A percentile compares a stretch with the other conserved stretches of the same genome.
Conservation (phyloP, 2,888 invertebrate species). For the Volucella bombylans region DNA sequence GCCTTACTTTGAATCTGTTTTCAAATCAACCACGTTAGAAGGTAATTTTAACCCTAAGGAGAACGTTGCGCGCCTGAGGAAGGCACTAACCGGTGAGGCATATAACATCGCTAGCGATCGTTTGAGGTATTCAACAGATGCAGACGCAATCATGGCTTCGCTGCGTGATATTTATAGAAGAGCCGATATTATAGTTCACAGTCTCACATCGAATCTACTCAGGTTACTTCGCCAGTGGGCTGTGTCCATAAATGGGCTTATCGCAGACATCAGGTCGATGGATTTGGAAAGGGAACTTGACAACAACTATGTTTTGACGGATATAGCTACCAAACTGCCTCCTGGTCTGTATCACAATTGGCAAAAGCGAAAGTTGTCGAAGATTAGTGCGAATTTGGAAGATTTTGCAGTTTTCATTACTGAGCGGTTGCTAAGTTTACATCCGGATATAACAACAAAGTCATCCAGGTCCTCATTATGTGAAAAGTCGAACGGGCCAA, state of each 20-base stretch:
- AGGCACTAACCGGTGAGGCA: slow-evolving; percentile 6
- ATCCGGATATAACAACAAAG: no score
- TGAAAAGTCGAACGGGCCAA: slow-evolving; percentile 4
- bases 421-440: no score
- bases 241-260: not conserved
- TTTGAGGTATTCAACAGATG: not conserved
- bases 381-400: no score
- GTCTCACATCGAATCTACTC: slow-evolving; percentile 3
- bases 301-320: not conserved
- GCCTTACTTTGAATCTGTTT: slow-evolving; percentile 30
- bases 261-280: not conserved
- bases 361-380: no score
- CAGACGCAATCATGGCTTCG: no score
- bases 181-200: slow-evolving; percentile 17
- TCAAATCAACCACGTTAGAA: not conserved
- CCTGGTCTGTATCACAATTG: no score
- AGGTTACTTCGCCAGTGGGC: slow-evolving; percentile 17
- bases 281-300: not conserved
- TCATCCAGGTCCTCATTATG: not conserved
- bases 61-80: slow-evolving; percentile 18
- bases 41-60: slow-evolving; percentile 2
- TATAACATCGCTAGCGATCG: slow-evolving; percentile 22
- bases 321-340: not conserved
- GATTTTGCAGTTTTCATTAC: no score
- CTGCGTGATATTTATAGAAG: not conserved